Evolutionary conservation across 2,797 vertebrate genomes (phyloP), one percentile per base, ranked within the genome.

Genomic region (Coranthus polyacanthus): DNA sequence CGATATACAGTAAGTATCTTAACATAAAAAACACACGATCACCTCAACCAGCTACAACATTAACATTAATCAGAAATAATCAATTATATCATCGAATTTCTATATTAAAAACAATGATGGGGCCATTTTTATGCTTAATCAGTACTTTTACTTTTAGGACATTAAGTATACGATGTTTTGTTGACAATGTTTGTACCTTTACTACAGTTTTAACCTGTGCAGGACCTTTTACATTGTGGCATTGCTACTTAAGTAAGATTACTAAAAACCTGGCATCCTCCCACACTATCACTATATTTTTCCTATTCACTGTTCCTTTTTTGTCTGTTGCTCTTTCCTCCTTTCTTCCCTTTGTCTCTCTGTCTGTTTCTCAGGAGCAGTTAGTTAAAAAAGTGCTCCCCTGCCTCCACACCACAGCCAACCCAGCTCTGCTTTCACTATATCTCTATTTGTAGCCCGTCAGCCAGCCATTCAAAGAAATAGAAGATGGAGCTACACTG

Each of bases 371-470:
- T 72, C 60, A 47, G 54, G 22, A 51, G 47, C 64, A 53, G 70
- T 81, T 56, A 77, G 67, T 72, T 81, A 77, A 83, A 72, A 79
- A 58, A 64, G 64, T 70, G 42, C 39, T 75, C 24, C 57, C 79
- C 50, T 78, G 69, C 83, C 83, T 87, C 76, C 85, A 79, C 75
- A 73, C 60, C 57, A 39, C 59, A 47, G 43, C 55, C 60, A 54
- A 53, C 26, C 21, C 46, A 38, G 20, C 55, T 77, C 49, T 64
- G 45, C 64, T 78, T 56, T 65, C 57, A 77, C 65, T 72, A 39
- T 47, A 56, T 69, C 63, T 82, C 71, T 86, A 82, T 87, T 83
- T 87, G 82, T 68, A 72, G 78, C 59, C 60, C 43, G 34, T 61
- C 39, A 11, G 43, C 55, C 58, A 72, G 41, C 49, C 39, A 69